Evolutionary conservation across 2,888 invertebrate species (phyloP).

Genomic region (Phragmatobia fuliginosa): DNA sequence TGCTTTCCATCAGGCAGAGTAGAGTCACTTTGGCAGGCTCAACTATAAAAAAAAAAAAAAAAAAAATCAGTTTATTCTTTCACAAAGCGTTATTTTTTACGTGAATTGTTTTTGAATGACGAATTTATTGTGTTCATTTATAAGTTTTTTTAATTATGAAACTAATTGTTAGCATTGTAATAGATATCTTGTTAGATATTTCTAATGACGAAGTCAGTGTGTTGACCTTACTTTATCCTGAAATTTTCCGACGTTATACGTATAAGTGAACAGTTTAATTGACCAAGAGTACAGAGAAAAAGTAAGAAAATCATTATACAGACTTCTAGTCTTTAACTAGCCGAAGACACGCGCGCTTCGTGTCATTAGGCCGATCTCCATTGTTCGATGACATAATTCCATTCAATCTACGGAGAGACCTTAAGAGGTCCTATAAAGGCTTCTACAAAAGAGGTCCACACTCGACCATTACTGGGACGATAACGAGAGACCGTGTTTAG

Average conservation of each 20-base stretch:
- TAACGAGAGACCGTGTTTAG: conserved; percentile 59
- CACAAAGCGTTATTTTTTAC: conserved; percentile 57
- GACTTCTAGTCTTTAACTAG: conserved; percentile 15
- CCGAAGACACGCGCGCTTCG: conserved; percentile 23
- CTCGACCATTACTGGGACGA: conserved; percentile 49
- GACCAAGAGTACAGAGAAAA: not conserved
- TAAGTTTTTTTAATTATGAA: conserved; percentile 23
- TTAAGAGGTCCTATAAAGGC: conserved; percentile 49
- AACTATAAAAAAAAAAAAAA: too few relatives aligned
- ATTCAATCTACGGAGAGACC: conserved; percentile 42
- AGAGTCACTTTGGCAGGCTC: too few relatives aligned
- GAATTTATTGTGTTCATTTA: conserved; percentile 48
- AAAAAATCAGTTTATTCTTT: conserved; percentile 61
- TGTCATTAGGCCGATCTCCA: conserved; percentile 35
- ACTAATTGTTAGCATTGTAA: not conserved
- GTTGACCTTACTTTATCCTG: not conserved
- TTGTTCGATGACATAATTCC: conserved; percentile 45
- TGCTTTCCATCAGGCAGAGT: too few relatives aligned
- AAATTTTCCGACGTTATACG: not conserved
- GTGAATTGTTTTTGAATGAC: conserved; percentile 57
- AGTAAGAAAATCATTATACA: not conserved
- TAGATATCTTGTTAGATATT: not conserved
- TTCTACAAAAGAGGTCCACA: conserved; percentile 53
- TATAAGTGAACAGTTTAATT: not conserved
- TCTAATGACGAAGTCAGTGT: not conserved